Percentiles rank a stretch among this genome's conserved stretches.
These are phyloP conservation scores for Lindbergichthys nudifrons DNA, from an alignment of 2,797 vertebrate species.

Conservation along the genomic window DNA sequence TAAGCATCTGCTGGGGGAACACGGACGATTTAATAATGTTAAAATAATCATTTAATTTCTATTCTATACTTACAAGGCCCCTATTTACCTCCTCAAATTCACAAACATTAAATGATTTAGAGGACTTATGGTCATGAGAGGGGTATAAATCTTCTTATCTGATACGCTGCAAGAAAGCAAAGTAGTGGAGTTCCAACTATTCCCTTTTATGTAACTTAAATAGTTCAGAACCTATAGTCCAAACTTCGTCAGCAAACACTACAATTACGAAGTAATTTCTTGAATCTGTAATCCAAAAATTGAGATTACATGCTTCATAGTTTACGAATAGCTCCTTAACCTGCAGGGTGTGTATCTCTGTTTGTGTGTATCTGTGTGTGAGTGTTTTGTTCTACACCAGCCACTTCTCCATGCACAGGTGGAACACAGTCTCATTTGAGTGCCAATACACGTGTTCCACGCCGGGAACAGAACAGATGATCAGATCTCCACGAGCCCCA, in stretches of 20 bases:
- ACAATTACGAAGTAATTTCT: not conserved
- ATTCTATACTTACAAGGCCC: too few species aligned
- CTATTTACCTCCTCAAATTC: too few species aligned
- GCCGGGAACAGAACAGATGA: constrained; percentile 83
- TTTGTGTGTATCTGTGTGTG: constrained; percentile 20
- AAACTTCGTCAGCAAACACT: not conserved
- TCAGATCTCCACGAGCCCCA: constrained; percentile 85
- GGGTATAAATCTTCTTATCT: not conserved
- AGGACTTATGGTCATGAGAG: not conserved
- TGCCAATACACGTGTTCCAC: constrained; percentile 90
- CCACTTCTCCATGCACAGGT: constrained; percentile 90
- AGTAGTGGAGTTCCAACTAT: not conserved
- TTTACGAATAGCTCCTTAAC: constrained; percentile 20
- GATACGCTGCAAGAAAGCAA: not conserved
- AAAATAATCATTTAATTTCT: too few species aligned
- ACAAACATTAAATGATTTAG: too few species aligned
- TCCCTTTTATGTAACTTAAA: constrained; percentile 1
- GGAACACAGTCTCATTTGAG: constrained; percentile 90
- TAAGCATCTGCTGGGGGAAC: too few species aligned
- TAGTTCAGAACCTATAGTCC: not conserved
- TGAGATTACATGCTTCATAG: not conserved
- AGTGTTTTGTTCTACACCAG: constrained; percentile 80
- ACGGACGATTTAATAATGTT: too few species aligned
- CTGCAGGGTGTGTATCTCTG: not conserved
- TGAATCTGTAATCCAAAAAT: not conserved